Evolutionary conservation across 2,113 vertebrate genomes (phyloP).

Genomic region (Nibea albiflora): DNA sequence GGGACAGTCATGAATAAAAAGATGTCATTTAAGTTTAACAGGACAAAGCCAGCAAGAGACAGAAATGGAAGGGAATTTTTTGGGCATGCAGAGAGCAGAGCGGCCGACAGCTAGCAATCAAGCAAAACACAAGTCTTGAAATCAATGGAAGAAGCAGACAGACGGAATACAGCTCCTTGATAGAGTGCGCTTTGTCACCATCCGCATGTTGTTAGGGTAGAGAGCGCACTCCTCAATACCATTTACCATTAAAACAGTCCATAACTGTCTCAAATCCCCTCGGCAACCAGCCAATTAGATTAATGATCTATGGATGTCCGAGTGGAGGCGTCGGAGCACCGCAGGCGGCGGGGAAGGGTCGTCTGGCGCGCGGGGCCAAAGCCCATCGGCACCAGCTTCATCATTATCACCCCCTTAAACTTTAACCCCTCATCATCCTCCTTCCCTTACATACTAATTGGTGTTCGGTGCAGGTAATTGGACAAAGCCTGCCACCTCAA

Average conservation of each 20-base stretch:
- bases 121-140: conserved; percentile 71
- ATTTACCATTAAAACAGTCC: conserved; percentile 80
- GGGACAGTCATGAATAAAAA: conserved; percentile 80
- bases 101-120: conserved; percentile 71
- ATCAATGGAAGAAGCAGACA: conserved; percentile 64
- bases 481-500: conserved; percentile 69
- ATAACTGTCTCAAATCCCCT: conserved; percentile 75
- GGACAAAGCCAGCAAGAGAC: conserved; percentile 70
- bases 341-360: conserved; percentile 52
- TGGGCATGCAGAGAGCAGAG: conserved; percentile 71
- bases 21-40: conserved; percentile 81
- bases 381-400: conserved; percentile 77
- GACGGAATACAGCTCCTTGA: conserved; percentile 56
- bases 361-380: conserved; percentile 54
- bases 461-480: conserved; percentile 77
- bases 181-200: conserved; percentile 69
- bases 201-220: conserved; percentile 60
- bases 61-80: conserved; percentile 49
- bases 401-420: conserved; percentile 85
- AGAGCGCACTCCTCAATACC: conserved; percentile 70
- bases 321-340: conserved; percentile 64
- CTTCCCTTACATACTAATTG: conserved; percentile 81
- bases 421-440: conserved; percentile 81
- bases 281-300: conserved; percentile 83
- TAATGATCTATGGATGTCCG: conserved; percentile 82